phyloP scores from a whole-genome alignment of 2,888 invertebrate species.

The Mellilla xanthometata region DNA sequence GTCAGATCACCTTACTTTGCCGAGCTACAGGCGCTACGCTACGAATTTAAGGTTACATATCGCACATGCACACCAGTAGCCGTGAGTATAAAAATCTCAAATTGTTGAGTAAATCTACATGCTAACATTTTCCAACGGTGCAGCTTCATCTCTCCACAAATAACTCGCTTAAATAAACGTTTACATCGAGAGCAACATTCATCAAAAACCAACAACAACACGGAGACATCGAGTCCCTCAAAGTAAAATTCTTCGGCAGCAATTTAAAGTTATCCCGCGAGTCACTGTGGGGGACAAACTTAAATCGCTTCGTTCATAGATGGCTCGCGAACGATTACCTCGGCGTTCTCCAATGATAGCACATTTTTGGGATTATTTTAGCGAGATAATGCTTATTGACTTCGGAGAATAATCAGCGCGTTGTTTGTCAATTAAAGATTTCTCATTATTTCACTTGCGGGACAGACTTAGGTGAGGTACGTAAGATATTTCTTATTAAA shows the following conservation, averaged over 20 bases:
- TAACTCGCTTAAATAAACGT: not conserved
- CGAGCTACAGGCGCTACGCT: no score
- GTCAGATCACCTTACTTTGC: no score
- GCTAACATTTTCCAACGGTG: no score
- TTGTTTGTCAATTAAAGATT: no score
- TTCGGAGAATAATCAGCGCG: not conserved
- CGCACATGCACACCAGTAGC: no score
- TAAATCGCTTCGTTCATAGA: slow-evolving; percentile 80
- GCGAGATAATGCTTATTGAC: not conserved
- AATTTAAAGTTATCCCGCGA: slow-evolving; percentile 76
- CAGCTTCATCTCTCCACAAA: no score
- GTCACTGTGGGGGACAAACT: slow-evolving; percentile 69
- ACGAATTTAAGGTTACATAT: no score
- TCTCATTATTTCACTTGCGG: no score
- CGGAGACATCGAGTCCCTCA: slow-evolving; percentile 47
- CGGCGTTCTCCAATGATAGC: slow-evolving; percentile 55
- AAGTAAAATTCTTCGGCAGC: slow-evolving; percentile 71
- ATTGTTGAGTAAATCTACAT: no score
- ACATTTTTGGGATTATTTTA: slow-evolving; percentile 38
- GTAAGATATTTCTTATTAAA: no score
- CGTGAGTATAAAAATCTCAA: no score
- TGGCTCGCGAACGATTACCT: slow-evolving; percentile 75
- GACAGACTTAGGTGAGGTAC: no score
- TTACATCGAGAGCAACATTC: slow-evolving; percentile 4
- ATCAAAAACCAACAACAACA: slow-evolving; percentile 27